phyloP scores from a whole-genome alignment of 2,113 vertebrate genomes.

The Promerops cafer region DNA sequence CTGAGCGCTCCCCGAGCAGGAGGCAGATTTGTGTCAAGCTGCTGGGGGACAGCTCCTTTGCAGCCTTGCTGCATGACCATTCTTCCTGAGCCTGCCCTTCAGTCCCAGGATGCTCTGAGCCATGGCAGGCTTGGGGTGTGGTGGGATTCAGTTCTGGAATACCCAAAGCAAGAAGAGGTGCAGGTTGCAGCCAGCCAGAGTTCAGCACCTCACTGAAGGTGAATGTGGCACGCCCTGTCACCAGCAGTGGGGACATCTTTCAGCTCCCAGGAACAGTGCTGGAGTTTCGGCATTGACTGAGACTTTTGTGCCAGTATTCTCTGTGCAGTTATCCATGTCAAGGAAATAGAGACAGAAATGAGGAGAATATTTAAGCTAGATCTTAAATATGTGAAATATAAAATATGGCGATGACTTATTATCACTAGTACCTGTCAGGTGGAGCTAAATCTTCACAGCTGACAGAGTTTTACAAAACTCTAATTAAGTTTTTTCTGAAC shows the following conservation, averaged over 20 bases:
- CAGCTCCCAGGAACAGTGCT: background rate
- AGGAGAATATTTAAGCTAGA: background rate
- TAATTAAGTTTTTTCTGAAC: background rate
- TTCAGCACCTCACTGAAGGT: background rate
- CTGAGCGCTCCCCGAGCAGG: background rate
- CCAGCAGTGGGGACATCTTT: background rate
- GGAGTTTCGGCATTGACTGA: background rate
- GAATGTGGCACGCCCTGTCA: background rate
- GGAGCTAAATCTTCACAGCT: background rate
- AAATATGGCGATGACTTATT: background rate
- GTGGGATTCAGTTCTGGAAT: background rate
- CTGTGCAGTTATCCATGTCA: background rate
- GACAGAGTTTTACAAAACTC: background rate
- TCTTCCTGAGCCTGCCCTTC: background rate
- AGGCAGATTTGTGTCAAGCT: background rate
- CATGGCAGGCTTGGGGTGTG: rapidly evolving
- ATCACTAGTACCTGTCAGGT: background rate
- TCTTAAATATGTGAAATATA: background rate
- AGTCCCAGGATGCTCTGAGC: background rate
- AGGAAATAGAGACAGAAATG: background rate
- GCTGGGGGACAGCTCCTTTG: background rate
- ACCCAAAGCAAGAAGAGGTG: background rate
- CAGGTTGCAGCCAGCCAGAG: background rate
- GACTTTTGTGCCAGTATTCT: background rate
- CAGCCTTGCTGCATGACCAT: rapidly evolving